Conservation (phyloP, 2,888 invertebrate species). For the Mythimna pallens region DNA sequence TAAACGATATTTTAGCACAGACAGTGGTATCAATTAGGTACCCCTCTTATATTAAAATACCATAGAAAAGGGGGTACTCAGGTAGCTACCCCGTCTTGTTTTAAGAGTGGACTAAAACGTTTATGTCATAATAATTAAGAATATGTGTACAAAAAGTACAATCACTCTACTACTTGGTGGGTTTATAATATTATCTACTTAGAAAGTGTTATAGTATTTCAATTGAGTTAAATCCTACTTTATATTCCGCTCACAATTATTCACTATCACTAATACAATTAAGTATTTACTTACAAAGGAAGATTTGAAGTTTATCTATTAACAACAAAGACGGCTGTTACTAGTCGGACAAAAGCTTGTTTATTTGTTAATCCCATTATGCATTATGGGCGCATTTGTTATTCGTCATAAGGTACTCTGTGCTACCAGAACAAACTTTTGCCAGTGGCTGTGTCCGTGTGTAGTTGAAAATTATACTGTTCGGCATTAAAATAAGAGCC, state of each 20-base stretch:
- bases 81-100: neutral
- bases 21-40: too few species aligned
- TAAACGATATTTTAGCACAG: too few species aligned
- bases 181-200: neutral
- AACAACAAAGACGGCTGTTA: neutral
- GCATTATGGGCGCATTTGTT: too few species aligned
- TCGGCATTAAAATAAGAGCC: too few species aligned
- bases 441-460: too few species aligned
- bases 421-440: too few species aligned
- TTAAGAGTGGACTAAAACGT: slow-evolving; percentile 1
- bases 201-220: neutral
- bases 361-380: too few species aligned
- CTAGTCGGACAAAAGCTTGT: neutral
- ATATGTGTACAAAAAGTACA: neutral
- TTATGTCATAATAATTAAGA: neutral
- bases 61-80: too few species aligned
- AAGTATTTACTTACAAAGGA: neutral
- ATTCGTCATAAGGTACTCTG: too few species aligned
- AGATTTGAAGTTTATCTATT: neutral
- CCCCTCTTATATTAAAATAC: too few species aligned
- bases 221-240: slow-evolving; percentile 3
- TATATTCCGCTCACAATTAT: neutral
- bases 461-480: too few species aligned
- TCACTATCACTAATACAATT: neutral
- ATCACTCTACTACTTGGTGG: neutral